Evolutionary conservation across 2,113 vertebrate species (phyloP).

Genomic region (Elaphurus davidianus): DNA sequence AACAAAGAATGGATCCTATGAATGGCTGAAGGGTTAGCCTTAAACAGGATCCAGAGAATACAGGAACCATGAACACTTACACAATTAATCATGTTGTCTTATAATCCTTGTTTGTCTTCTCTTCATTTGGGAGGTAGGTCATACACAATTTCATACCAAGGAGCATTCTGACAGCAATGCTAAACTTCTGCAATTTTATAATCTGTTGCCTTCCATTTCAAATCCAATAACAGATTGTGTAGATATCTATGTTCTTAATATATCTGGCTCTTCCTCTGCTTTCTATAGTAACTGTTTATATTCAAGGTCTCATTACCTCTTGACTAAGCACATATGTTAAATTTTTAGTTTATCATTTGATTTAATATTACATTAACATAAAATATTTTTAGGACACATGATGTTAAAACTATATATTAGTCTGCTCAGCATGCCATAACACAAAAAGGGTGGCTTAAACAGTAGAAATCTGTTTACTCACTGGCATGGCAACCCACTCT

Average conservation of each 20-base stretch:
- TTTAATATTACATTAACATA: background rate
- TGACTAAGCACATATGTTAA: background rate
- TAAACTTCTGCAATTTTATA: background rate
- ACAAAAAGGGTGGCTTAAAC: background rate
- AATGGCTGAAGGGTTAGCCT: background rate
- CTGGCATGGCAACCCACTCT: background rate
- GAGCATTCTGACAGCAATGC: background rate
- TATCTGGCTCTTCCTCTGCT: background rate
- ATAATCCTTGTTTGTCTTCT: background rate
- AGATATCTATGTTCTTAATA: background rate
- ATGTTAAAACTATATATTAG: background rate
- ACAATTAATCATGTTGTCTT: background rate
- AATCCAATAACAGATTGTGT: background rate
- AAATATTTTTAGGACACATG: background rate
- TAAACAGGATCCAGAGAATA: background rate
- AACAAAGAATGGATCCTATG: background rate
- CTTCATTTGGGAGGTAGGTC: background rate
- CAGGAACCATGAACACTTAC: background rate
- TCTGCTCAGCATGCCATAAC: background rate
- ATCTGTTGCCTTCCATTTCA: background rate
- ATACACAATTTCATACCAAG: background rate
- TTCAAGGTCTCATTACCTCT: background rate
- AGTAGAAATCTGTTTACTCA: background rate
- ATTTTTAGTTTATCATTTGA: background rate
- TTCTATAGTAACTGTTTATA: background rate